These are phyloP conservation scores for Zoanthus sansibaricus DNA, from an alignment of 92 coral and sea anemone species.

Conservation along the genomic window DNA sequence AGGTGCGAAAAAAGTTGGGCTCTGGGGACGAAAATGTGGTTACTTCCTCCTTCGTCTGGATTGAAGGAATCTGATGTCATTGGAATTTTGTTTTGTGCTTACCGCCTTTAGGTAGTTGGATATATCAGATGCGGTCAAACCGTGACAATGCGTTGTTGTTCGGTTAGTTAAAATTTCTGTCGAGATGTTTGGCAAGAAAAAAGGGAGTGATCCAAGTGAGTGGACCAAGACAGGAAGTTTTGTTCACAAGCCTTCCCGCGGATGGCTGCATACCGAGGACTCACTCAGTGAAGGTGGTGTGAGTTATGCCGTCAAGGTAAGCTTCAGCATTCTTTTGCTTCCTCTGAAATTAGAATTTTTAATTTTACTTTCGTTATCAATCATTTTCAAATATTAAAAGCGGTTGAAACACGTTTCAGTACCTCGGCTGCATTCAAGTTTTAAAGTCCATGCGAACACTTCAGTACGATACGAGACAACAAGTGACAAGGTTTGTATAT, in stretches of 20 bases:
- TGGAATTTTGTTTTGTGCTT: background rate
- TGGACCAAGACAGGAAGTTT: conserved; percentile 98
- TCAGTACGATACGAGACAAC: conserved; percentile 95
- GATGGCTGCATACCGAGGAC: conserved; percentile 97
- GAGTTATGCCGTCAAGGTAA: conserved; percentile 94
- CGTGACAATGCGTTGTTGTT: background rate
- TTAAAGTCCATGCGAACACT: conserved; percentile 97
- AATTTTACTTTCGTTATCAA: background rate
- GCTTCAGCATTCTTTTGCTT: conserved; percentile 31
- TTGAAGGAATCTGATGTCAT: background rate
- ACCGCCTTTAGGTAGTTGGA: background rate
- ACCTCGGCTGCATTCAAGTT: conserved; percentile 93
- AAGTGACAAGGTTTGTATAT: conserved; percentile 82
- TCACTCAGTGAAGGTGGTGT: conserved; percentile 95
- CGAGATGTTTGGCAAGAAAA: conserved; percentile 89
- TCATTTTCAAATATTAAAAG: background rate
- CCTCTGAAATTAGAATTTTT: background rate
- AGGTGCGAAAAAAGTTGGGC: too few species aligned
- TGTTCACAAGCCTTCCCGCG: conserved; percentile 89
- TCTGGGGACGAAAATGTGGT: background rate
- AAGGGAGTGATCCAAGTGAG: conserved; percentile 71
- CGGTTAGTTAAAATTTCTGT: conserved; percentile 7
- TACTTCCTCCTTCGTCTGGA: background rate
- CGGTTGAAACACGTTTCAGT: conserved; percentile 56
- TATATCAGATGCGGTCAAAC: background rate